A percentile compares a stretch with the other conserved stretches of the same genome.
These are phyloP conservation scores for Echinarachnius parma DNA, from an alignment of 53 echinoderm and acorn worm species.

Conservation along the genomic window DNA sequence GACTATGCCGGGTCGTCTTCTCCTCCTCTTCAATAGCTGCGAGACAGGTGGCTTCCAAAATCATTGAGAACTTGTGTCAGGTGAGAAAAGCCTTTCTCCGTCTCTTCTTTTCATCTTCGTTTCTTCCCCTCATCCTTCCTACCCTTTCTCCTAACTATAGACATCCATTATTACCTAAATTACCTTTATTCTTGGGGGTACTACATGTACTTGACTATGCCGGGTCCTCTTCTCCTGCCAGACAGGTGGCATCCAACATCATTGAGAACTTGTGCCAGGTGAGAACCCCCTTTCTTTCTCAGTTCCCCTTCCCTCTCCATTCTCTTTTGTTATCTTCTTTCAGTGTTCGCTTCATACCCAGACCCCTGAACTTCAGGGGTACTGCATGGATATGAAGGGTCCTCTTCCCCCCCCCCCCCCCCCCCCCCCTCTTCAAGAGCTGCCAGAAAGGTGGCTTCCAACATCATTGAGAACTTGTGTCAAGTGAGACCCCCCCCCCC, in stretches of 20 bases:
- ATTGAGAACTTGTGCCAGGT: slow-evolving; percentile 89
- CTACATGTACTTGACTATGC: slow-evolving; percentile 79
- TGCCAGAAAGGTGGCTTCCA: neutral
- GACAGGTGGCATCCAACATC: slow-evolving; percentile 93
- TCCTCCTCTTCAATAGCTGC: too few relatives aligned
- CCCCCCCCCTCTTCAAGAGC: neutral
- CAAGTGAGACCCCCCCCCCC: neutral
- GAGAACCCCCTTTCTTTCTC: neutral
- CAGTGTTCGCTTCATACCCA: neutral
- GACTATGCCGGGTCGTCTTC: too few relatives aligned
- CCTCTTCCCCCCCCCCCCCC: slow-evolving; percentile 13
- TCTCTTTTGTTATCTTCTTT: neutral
- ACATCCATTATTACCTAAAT: too few relatives aligned
- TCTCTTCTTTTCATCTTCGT: neutral
- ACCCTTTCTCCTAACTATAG: too few relatives aligned
- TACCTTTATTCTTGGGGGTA: too few relatives aligned
- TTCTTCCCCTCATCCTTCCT: neutral
- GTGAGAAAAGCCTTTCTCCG: too few relatives aligned
- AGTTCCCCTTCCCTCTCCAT: neutral
- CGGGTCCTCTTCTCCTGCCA: slow-evolving; percentile 82
- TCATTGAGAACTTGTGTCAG: neutral
- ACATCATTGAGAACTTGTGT: neutral
- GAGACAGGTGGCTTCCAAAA: too few relatives aligned
- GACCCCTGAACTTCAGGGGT: neutral
- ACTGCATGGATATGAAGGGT: neutral